Evolutionary conservation across 2,888 invertebrate species (phyloP).

Genomic region (Trissoscelio sp.): DNA sequence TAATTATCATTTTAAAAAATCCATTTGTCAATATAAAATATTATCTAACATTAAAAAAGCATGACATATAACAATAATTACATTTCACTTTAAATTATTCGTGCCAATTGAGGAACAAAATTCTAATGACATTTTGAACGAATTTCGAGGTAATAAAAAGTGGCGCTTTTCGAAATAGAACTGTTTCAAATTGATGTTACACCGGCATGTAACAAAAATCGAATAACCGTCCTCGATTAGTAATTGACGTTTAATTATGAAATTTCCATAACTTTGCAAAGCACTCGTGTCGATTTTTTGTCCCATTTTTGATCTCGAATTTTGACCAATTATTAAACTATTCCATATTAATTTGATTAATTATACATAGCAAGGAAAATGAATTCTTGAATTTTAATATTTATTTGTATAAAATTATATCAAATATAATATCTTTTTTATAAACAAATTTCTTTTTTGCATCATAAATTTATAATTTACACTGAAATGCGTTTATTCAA

Average conservation of each 20-base stretch:
- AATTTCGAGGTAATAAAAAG: not conserved
- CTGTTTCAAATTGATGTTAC: slow-evolving; percentile 4
- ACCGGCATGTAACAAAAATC: slow-evolving; percentile 11
- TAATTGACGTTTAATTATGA: slow-evolving; percentile 19
- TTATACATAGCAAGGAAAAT: not conserved
- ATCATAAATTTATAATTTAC: too few species aligned
- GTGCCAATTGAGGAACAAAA: not conserved
- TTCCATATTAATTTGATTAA: not conserved
- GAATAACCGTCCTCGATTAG: not conserved
- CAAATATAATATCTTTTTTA: too few species aligned
- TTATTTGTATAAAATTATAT: too few species aligned
- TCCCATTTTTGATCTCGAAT: not conserved
- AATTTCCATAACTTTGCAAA: slow-evolving; percentile 12
- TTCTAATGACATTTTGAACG: not conserved
- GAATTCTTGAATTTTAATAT: too few species aligned
- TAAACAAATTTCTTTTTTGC: too few species aligned
- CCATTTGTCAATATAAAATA: too few species aligned
- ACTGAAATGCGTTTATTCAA: too few species aligned
- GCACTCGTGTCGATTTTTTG: not conserved
- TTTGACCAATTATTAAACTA: not conserved
- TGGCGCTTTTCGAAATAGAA: not conserved
- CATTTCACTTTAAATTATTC: not conserved
- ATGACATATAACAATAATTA: not conserved
- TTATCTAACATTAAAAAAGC: not conserved
- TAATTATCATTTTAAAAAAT: not conserved